A percentile compares a stretch with the other conserved stretches of the same genome.
phyloP scores from a whole-genome alignment of 1,140 invertebrate species.

The Hycleus cichorii region DNA sequence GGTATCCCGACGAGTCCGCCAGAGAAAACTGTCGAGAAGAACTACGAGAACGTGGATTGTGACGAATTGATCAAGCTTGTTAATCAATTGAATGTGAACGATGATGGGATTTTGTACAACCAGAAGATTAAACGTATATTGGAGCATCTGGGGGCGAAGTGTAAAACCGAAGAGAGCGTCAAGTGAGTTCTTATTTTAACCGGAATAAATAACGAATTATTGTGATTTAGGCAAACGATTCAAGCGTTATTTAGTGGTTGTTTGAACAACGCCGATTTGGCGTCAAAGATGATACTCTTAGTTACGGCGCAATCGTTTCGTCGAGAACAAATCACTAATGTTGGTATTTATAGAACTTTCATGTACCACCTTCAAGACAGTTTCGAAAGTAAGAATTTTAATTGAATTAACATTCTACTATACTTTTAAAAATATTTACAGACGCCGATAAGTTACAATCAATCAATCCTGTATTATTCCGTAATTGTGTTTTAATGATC shows the following conservation, averaged over 20 bases:
- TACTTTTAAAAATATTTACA: slow-evolving; percentile 5
- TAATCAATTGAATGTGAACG: slow-evolving; percentile 19
- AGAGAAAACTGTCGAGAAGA: not conserved
- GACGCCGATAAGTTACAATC: slow-evolving; percentile 19
- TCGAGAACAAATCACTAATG: not conserved
- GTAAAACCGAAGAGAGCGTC: slow-evolving; percentile 15
- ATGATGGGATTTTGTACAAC: slow-evolving; percentile 29
- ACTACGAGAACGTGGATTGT: not conserved
- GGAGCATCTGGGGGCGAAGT: slow-evolving; percentile 14
- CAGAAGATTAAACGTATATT: slow-evolving; percentile 25
- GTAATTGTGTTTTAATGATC: slow-evolving; percentile 27
- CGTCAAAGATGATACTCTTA: slow-evolving; percentile 20
- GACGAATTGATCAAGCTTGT: slow-evolving; percentile 17
- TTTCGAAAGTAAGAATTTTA: slow-evolving; percentile 21
- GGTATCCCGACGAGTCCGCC: not conserved
- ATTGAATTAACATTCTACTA: too few relatives aligned
- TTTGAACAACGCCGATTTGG: slow-evolving; percentile 20
- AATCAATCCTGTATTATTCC: slow-evolving; percentile 18
- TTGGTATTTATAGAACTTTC: not conserved
- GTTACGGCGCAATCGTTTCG: slow-evolving; percentile 18
- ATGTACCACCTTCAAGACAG: slow-evolving; percentile 19
- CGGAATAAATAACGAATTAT: not conserved
- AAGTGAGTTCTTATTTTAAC: slow-evolving; percentile 13
- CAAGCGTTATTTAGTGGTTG: slow-evolving; percentile 18
- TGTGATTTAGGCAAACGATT: slow-evolving; percentile 22